Base-by-base conservation (phyloP, 2,888 invertebrate genomes). In the Noctua janthina region DNA sequence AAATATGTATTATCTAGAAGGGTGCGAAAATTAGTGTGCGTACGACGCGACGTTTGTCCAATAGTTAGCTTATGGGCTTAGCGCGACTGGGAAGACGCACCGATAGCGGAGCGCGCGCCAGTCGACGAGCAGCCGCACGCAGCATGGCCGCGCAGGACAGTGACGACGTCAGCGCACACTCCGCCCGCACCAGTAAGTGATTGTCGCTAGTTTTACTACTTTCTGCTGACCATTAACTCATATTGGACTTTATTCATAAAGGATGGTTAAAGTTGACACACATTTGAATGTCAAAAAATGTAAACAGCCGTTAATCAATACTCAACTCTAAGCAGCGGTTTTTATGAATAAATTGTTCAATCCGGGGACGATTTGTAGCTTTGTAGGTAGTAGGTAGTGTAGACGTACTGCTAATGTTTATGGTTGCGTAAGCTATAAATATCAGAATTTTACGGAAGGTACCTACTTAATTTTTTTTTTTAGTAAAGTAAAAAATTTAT, bases 21-120 rank as follows among this genome's bases (percentile, higher is more conserved):
- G 74, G 84, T 89, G 91, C 79, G 91, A 90, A 90, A 91, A 92
- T 91, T 89, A 88, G 89, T 84, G 78, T 46, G 59, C 62, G 68
- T 59, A 71, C 81, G 76, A 84, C 64, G 70, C 80, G 76, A 82
- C 43, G 74, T 67, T 59, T 56, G 69, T 73, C 67, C 67, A 79
- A 35, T 66, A 73, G 43, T 15, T 39, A 23, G 35, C 43, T 56
- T 54, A 46, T 59, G 59, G 74, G 35, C 59, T 59, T 77, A 76
- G 43, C 43, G 81, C 59, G 29, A 15, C 54, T 35, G 23, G 23
- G 20, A n/a, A 20, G 17, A 20, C 69, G 70, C 13, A 29, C 43
- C 17, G 51, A 20, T 17, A 67, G 54, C 46, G 29, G 20, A 7
- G 35, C 51, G 67, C n/a, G 68, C 73, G 62, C 23, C 66, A 56